phyloP scores from a whole-genome alignment of 2,797 vertebrate species.

The Vultur gryphus region DNA sequence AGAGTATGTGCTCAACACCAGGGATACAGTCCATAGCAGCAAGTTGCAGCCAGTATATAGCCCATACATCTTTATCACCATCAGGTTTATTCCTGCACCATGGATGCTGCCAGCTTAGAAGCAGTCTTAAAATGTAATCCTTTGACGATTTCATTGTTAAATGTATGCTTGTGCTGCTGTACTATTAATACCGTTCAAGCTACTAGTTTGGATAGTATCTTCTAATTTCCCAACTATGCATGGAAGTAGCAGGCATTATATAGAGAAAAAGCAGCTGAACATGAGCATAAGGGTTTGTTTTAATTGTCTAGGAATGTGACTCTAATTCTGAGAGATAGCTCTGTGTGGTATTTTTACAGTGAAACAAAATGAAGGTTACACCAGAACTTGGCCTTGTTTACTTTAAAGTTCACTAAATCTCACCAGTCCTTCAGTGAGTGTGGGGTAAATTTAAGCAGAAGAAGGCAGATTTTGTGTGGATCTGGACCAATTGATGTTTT shows the following conservation, averaged over 20 bases:
- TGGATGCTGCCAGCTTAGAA: background rate
- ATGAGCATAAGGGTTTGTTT: background rate
- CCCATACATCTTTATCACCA: background rate
- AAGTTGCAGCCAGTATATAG: background rate
- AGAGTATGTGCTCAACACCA: background rate
- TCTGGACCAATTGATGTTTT: slow-evolving; percentile 48
- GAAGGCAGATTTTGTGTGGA: slow-evolving; percentile 38
- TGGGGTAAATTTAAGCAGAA: slow-evolving; percentile 22
- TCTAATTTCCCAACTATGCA: background rate
- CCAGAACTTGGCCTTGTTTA: background rate
- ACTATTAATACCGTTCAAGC: background rate
- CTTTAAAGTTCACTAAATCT: background rate
- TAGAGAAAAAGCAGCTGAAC: background rate
- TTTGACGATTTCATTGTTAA: background rate
- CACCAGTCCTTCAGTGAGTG: background rate
- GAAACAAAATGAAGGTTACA: background rate
- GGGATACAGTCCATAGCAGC: background rate
- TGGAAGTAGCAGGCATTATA: background rate
- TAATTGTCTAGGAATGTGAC: slow-evolving; percentile 12
- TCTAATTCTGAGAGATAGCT: background rate
- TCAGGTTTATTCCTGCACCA: background rate
- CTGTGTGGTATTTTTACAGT: background rate
- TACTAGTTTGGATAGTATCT: background rate
- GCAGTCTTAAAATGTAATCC: background rate
- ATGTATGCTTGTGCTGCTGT: background rate